A percentile compares a stretch with the other conserved stretches of the same genome.
Evolutionary conservation across 2,797 vertebrate genomes (phyloP).

Genomic region (Syngnathus rostellatus): DNA sequence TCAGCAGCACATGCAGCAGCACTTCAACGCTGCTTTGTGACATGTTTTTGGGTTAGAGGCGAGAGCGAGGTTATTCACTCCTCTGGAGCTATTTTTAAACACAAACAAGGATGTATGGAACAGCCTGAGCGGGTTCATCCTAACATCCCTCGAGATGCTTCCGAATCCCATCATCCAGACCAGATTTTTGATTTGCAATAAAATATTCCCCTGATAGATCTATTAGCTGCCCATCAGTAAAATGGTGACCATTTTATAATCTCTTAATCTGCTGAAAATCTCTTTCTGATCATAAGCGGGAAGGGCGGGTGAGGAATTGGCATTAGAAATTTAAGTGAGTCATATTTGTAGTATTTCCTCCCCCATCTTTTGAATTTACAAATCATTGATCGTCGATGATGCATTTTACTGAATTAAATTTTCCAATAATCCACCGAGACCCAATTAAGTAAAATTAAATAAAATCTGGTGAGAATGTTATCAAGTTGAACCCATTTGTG

Average conservation of each 20-base stretch:
- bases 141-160: slow-evolving; percentile 41
- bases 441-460: slow-evolving; percentile 34
- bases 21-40: slow-evolving; percentile 41
- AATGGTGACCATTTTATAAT: slow-evolving; percentile 39
- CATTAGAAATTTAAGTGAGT: background rate
- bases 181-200: slow-evolving; percentile 22
- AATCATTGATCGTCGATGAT: slow-evolving; percentile 10
- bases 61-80: slow-evolving; percentile 32
- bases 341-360: background rate
- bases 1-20: slow-evolving; percentile 28
- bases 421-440: slow-evolving; percentile 28
- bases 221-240: slow-evolving; percentile 49
- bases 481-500: slow-evolving; percentile 16
- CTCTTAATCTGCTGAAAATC: slow-evolving; percentile 36
- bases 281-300: slow-evolving; percentile 10
- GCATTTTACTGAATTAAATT: slow-evolving; percentile 31
- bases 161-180: slow-evolving; percentile 40
- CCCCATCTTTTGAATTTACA: background rate
- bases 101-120: slow-evolving; percentile 9
- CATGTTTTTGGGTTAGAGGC: slow-evolving; percentile 32
- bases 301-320: slow-evolving; percentile 19
- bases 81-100: slow-evolving; percentile 54
- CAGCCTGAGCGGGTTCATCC: slow-evolving; percentile 33
- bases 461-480: slow-evolving; percentile 24
- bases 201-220: slow-evolving; percentile 26